A percentile compares a stretch with the other conserved stretches of the same genome.
phyloP scores from a whole-genome alignment of 2,113 vertebrate genomes.

The Sterrhoptilus dennistouni region DNA sequence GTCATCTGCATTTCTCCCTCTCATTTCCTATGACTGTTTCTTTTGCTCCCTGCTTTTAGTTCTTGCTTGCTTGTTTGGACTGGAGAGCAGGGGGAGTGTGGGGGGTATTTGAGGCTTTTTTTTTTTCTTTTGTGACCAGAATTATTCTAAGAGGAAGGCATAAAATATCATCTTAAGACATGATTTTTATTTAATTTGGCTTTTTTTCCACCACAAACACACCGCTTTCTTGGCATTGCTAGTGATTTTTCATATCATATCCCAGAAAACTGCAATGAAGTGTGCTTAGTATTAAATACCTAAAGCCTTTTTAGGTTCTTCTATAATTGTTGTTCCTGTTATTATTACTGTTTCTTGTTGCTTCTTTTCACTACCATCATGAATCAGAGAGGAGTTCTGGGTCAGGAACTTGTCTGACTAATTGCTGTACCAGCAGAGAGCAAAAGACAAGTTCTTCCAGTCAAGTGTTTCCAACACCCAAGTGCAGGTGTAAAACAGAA shows the following conservation, averaged over 20 bases:
- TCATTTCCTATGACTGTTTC: slow-evolving; percentile 47
- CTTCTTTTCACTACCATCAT: neutral
- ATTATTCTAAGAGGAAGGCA: neutral
- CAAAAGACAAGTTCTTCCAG: neutral
- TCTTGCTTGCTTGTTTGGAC: neutral
- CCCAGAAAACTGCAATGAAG: neutral
- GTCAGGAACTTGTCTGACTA: neutral
- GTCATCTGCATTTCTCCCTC: neutral
- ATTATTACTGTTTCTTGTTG: neutral
- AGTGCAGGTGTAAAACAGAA: neutral
- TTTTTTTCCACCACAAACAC: neutral
- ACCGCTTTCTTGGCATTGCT: neutral
- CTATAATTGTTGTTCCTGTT: neutral
- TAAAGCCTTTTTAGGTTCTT: neutral
- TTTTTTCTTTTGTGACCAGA: neutral
- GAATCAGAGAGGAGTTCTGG: neutral
- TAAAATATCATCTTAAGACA: neutral
- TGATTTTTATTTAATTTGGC: neutral
- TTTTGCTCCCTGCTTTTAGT: slow-evolving; percentile 11
- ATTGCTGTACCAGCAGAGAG: neutral
- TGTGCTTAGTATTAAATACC: neutral
- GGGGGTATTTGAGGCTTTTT: neutral
- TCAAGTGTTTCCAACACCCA: neutral
- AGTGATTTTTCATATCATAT: neutral
- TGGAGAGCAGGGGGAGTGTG: neutral